Conservation (phyloP, 2,797 vertebrate species). For the Poecilia gillii region DNA sequence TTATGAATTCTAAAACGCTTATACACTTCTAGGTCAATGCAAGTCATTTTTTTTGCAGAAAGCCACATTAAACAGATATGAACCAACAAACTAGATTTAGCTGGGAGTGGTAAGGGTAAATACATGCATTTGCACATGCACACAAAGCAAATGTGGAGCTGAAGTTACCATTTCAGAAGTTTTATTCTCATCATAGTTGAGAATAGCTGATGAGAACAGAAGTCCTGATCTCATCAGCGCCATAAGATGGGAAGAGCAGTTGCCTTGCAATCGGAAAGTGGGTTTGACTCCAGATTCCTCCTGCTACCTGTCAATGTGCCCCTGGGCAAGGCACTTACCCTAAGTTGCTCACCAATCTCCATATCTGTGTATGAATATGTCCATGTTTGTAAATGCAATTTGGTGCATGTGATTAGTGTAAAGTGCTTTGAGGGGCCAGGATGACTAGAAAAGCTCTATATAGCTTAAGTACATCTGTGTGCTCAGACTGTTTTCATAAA, state of each 20-base stretch:
- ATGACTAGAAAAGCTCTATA: background rate
- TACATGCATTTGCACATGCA: background rate
- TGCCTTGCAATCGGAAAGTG: background rate
- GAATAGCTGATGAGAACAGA: too few relatives aligned
- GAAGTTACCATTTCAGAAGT: background rate
- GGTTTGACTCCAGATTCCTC: background rate
- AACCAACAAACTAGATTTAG: background rate
- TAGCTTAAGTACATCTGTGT: background rate
- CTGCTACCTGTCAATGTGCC: background rate
- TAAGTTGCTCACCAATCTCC: background rate
- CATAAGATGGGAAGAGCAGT: background rate
- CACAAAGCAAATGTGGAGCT: background rate
- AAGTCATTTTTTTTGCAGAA: background rate
- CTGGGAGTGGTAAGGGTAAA: background rate
- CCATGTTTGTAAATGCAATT: background rate
- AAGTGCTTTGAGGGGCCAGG: background rate
- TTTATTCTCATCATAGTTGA: background rate
- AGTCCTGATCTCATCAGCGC: background rate
- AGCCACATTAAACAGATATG: background rate
- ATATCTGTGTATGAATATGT: background rate
- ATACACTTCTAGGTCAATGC: background rate
- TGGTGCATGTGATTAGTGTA: background rate
- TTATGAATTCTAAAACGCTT: background rate
- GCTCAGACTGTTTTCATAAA: background rate
- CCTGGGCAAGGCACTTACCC: background rate